phyloP scores from a whole-genome alignment of 2,113 vertebrate genomes.

The Microcebus ravelobensis region DNA sequence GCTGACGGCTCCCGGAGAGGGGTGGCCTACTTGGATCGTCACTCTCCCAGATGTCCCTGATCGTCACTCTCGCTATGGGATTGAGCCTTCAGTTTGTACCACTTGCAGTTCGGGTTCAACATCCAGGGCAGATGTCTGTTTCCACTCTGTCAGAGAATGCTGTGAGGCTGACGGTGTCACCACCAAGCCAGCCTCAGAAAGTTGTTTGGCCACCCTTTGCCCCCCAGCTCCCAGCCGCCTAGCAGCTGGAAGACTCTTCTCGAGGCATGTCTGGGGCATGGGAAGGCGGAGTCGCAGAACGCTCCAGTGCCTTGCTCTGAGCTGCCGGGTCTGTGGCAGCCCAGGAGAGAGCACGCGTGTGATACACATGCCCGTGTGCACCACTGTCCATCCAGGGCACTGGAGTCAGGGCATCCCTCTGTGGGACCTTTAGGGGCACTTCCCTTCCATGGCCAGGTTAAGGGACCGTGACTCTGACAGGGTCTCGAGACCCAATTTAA shows the following conservation, averaged over 20 bases:
- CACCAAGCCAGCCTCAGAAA: not conserved
- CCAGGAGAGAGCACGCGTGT: not conserved
- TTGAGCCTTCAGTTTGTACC: not conserved
- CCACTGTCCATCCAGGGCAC: not conserved
- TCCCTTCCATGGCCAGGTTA: not conserved
- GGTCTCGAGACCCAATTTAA: not conserved
- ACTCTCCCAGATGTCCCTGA: conserved; percentile 3
- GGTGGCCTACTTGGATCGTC: not conserved
- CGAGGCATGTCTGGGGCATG: not conserved
- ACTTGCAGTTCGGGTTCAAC: not conserved
- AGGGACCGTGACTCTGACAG: not conserved
- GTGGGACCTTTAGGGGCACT: not conserved
- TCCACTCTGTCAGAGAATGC: not conserved
- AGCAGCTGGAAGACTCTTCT: not conserved
- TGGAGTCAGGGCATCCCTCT: not conserved
- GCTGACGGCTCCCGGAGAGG: not conserved
- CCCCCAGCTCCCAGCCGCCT: not conserved
- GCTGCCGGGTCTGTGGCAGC: not conserved
- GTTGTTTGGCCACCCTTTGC: not conserved
- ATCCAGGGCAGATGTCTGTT: not conserved
- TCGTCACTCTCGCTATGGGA: not conserved
- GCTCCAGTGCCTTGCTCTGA: fast-evolving
- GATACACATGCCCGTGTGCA: fast-evolving
- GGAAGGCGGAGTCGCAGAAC: not conserved
- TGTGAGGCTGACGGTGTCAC: not conserved